Evolutionary conservation across 2,888 invertebrate genomes (phyloP).

Genomic region (Melinaea menophilus): DNA sequence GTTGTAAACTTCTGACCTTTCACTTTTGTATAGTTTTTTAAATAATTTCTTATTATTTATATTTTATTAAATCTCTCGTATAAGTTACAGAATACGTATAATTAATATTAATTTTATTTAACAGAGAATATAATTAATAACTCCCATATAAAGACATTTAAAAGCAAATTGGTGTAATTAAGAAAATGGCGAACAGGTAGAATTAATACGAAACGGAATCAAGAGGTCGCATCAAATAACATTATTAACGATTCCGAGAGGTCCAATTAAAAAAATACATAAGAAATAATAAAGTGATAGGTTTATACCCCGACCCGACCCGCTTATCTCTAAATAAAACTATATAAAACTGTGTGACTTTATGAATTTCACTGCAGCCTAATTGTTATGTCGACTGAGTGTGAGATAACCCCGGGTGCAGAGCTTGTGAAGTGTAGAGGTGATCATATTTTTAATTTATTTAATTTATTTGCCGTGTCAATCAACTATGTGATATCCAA

Average conservation of each 20-base stretch:
- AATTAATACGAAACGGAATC: neutral
- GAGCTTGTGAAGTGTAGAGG: conserved; percentile 31
- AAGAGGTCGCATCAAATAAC: conserved; percentile 2
- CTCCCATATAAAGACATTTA: too few species aligned
- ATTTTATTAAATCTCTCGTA: too few species aligned
- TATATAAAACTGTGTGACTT: conserved; percentile 47
- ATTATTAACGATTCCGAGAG: conserved; percentile 23
- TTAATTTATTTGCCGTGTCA: too few species aligned
- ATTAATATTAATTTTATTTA: too few species aligned
- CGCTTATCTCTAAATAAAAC: conserved; percentile 38
- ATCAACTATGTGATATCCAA: too few species aligned
- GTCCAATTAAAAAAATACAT: conserved; percentile 15
- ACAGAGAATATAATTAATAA: too few species aligned
- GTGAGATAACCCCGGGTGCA: conserved; percentile 53
- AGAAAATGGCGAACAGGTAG: neutral
- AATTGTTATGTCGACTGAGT: conserved; percentile 51
- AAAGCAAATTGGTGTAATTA: too few species aligned
- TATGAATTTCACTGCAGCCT: conserved; percentile 53
- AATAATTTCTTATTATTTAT: too few species aligned
- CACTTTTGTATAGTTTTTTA: too few species aligned
- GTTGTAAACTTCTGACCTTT: too few species aligned
- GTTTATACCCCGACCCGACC: conserved; percentile 21
- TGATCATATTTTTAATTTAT: too few species aligned
- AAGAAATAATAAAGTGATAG: conserved; percentile 27
- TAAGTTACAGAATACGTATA: too few species aligned